Conservation (phyloP, 2,888 invertebrate species). For the Campopleginae sp. region DNA sequence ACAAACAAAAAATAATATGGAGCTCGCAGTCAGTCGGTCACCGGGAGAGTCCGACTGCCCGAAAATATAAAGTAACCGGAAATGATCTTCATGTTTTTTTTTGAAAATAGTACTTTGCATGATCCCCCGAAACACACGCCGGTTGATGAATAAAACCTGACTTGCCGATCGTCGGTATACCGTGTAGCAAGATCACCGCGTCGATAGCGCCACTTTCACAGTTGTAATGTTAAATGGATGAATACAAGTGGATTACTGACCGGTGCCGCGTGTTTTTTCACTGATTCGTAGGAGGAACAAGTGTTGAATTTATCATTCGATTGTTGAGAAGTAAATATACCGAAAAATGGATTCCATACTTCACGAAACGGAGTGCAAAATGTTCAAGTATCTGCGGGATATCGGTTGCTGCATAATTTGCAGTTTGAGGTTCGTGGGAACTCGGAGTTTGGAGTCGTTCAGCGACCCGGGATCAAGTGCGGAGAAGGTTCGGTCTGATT, state of each 20-base stretch:
- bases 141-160: not conserved
- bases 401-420: conserved; percentile 89
- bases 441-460: conserved; percentile 86
- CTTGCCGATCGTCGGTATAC: not conserved
- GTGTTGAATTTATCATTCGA: not conserved
- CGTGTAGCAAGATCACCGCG: not conserved
- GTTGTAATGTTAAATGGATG: not conserved
- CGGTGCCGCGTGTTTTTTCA: conserved; percentile 13
- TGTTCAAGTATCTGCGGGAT: conserved; percentile 72
- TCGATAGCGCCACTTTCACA: not conserved
- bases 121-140: not conserved
- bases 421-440: conserved; percentile 88
- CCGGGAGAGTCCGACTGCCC: not conserved
- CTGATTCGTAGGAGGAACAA: not conserved
- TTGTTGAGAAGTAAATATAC: not conserved
- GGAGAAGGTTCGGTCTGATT: conserved; percentile 83
- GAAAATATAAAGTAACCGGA: not conserved
- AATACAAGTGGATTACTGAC: not conserved
- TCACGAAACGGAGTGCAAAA: conserved; percentile 58
- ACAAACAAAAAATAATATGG: no score
- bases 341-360: conserved; percentile 48
- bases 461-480: conserved; percentile 85
- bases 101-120: not conserved
- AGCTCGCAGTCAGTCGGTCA: no score
- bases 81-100: not conserved